phyloP scores from a whole-genome alignment of 2,888 invertebrate genomes.

The Saturnia pavonia region DNA sequence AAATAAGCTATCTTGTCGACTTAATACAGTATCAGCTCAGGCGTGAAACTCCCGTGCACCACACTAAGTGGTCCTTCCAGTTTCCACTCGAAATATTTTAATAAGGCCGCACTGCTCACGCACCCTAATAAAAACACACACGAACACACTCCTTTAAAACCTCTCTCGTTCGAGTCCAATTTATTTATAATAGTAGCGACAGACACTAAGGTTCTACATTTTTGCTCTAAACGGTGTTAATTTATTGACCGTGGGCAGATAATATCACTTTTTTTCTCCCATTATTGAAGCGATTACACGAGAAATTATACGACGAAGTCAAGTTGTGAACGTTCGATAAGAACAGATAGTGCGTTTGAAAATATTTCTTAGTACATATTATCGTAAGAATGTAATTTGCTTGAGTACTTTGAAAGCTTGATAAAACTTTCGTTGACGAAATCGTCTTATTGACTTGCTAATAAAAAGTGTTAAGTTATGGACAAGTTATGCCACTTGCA shows the following conservation, averaged over 20 bases:
- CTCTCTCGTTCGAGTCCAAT: constrained; percentile 58
- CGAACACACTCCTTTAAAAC: constrained; percentile 64
- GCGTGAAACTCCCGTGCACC: constrained; percentile 82
- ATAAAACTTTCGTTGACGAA: constrained; percentile 74
- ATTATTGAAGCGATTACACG: constrained; percentile 81
- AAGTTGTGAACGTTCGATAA: constrained; percentile 63
- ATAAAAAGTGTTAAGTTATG: constrained; percentile 81
- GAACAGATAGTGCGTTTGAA: constrained; percentile 33
- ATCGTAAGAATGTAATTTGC: constrained; percentile 44
- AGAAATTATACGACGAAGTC: constrained; percentile 79
- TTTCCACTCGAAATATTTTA: constrained; percentile 82
- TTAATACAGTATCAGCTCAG: constrained; percentile 81
- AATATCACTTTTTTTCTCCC: constrained; percentile 80
- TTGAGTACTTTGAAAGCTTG: constrained; percentile 37
- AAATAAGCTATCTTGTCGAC: constrained; percentile 82
- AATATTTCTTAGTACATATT: constrained; percentile 38
- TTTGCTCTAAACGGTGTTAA: constrained; percentile 82
- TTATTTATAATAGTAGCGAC: constrained; percentile 81
- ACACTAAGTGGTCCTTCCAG: constrained; percentile 82
- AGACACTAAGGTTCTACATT: constrained; percentile 81
- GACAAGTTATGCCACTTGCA: constrained; percentile 80
- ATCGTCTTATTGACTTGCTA: constrained; percentile 77
- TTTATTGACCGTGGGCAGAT: constrained; percentile 82
- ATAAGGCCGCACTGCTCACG: constrained; percentile 81
- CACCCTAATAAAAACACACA: constrained; percentile 79